Base-by-base conservation (phyloP, 2,888 invertebrate species). In the Muscina levida region DNA sequence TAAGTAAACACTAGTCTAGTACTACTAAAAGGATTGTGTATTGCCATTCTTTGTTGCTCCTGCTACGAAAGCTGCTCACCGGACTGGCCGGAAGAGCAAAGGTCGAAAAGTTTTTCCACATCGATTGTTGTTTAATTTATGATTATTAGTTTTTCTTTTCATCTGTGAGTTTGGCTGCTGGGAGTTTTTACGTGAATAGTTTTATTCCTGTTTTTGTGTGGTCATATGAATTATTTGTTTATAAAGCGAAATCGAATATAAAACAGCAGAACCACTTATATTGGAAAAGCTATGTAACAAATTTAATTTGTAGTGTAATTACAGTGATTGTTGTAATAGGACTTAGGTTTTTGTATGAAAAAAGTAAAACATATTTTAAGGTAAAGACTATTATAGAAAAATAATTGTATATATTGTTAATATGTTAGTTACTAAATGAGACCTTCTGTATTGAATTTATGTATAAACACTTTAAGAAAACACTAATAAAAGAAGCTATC, bases 61-160 rank as follows among this genome's bases (percentile, higher is more conserved):
- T 3, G 31, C n/a, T n/a, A 31, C 31, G 4, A 31, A 31, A 31
- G n/a, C n/a, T n/a, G n/a, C 37, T 37, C 37, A 22, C 46, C 46
- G 6, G 51, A 15, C 48, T 44, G 59, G 26, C 74, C 66, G 26
- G 48, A 72, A 75, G 44, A 75, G 76, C 78, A 67, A 79, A 82
- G 77, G 82, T 79, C 81, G 76, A 82, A 83, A 83, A 82, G 82
- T 83, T 82, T 75, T 79, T 79, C 78, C 79, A 76, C 78, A 77
- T 82, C 83, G 82, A 82, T 82, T 77, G 77, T 57, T 67, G 66
- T 82, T 82, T 83, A 82, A 82, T 82, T 74, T 80, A 77, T 79
- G 83, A 72, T 76, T 77, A 79, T 83, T 77, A 81, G 77, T 81
- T 81, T 80, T 78, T 72, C 13, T 62, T 37, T 42, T 62, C 15